These are phyloP conservation scores for Sphinx pinastri DNA, from an alignment of 2,888 invertebrate genomes.

Conservation along the genomic window DNA sequence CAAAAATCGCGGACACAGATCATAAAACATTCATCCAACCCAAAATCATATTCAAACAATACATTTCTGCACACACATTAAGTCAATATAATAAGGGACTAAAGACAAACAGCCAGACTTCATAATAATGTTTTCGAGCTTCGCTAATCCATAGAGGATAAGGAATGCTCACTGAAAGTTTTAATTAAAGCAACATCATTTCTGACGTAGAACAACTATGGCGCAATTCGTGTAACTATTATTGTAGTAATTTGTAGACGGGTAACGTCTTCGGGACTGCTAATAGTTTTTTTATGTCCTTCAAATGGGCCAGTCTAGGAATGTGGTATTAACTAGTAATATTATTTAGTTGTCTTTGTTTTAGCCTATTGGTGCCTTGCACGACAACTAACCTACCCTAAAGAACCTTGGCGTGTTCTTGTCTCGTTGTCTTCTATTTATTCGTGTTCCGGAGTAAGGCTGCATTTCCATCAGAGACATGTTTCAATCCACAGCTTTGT, in stretches of 20 bases:
- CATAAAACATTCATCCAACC: background rate
- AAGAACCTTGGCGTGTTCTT: no score
- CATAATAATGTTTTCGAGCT: constrained; percentile 7
- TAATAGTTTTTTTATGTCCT: background rate
- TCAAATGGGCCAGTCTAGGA: background rate
- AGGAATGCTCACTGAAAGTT: constrained; percentile 2
- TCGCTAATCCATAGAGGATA: background rate
- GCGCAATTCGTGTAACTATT: constrained; percentile 4
- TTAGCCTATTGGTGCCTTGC: no score
- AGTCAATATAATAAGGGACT: constrained; percentile 1
- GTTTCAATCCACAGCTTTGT: no score
- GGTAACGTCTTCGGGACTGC: background rate
- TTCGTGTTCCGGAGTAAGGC: no score
- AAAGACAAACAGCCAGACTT: constrained; percentile 3
- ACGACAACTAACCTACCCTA: no score
- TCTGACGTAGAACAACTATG: background rate
- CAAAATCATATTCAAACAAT: background rate
- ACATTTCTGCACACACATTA: background rate
- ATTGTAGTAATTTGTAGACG: constrained; percentile 4
- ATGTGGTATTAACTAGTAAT: no score
- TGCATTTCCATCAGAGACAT: no score
- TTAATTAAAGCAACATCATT: constrained; percentile 22
- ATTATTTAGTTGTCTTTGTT: no score
- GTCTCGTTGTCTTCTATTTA: no score
- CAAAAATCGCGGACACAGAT: no score